phyloP scores from a whole-genome alignment of 2,888 invertebrate genomes.

The Physocephala rufipes region DNA sequence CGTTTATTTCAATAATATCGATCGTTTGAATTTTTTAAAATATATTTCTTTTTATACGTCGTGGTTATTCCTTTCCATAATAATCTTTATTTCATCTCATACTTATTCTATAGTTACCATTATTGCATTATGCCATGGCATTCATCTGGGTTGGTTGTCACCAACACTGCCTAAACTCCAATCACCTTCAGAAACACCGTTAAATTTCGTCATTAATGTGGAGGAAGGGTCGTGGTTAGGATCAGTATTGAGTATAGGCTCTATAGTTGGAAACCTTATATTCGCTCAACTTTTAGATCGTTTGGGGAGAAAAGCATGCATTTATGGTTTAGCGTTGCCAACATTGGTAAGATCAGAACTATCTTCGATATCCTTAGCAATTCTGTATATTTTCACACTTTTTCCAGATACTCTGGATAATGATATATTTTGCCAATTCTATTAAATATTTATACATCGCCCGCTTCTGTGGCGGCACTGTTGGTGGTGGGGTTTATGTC shows the following conservation, averaged over 20 bases:
- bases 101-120: conserved; percentile 51
- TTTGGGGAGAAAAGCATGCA: conserved; percentile 57
- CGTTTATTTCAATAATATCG: too few relatives aligned
- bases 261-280: conserved; percentile 56
- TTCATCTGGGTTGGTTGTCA: conserved; percentile 59
- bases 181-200: conserved; percentile 50
- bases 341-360: conserved; percentile 53
- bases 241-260: conserved; percentile 56
- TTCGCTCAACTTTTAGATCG: conserved; percentile 55
- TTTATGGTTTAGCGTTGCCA: conserved; percentile 58
- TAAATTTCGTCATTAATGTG: conserved; percentile 53
- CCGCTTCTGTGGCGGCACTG: conserved; percentile 56
- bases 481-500: conserved; percentile 60
- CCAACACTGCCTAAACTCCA: conserved; percentile 57
- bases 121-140: conserved; percentile 59
- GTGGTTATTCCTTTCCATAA: too few relatives aligned
- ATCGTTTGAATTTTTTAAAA: too few relatives aligned
- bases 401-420: conserved; percentile 57
- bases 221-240: conserved; percentile 63
- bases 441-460: conserved; percentile 59
- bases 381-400: too few relatives aligned
- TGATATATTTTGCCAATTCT: conserved; percentile 55
- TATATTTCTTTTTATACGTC: too few relatives aligned
- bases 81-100: neutral
- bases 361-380: too few relatives aligned